phyloP scores from a whole-genome alignment of 2,113 vertebrate genomes.

The Gracilinanus agilis region DNA sequence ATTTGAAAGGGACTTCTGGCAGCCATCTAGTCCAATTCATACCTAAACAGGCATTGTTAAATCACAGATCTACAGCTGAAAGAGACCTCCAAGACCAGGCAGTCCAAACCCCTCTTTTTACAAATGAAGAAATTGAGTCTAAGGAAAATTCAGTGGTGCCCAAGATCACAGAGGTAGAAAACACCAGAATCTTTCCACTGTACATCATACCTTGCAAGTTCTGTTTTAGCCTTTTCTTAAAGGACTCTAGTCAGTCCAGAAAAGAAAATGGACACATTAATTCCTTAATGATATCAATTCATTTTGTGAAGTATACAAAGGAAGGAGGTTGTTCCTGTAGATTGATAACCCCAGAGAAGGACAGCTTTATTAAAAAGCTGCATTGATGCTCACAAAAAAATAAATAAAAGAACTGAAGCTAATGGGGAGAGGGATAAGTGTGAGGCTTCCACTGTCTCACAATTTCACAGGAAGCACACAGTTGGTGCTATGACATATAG shows the following conservation, averaged over 20 bases:
- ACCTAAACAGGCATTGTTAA: background rate
- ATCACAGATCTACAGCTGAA: background rate
- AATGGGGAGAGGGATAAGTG: background rate
- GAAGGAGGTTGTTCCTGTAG: background rate
- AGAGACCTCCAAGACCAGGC: background rate
- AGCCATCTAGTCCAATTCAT: background rate
- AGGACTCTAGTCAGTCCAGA: background rate
- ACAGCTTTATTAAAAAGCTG: background rate
- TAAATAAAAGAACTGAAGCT: background rate
- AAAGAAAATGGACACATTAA: background rate
- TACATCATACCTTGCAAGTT: background rate
- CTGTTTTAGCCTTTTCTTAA: background rate
- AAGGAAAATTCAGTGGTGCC: background rate
- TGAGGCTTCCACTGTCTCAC: background rate
- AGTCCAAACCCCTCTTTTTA: background rate
- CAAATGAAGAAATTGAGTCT: background rate
- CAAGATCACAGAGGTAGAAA: background rate
- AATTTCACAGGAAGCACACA: background rate
- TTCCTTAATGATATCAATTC: background rate
- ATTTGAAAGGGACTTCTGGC: background rate
- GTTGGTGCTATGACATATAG: background rate
- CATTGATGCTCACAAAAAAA: background rate
- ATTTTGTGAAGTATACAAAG: background rate
- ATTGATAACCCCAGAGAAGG: background rate
- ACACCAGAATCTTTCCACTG: background rate